Evolutionary conservation across 2,888 invertebrate genomes (phyloP).

Genomic region (Oscheius myriophilus): DNA sequence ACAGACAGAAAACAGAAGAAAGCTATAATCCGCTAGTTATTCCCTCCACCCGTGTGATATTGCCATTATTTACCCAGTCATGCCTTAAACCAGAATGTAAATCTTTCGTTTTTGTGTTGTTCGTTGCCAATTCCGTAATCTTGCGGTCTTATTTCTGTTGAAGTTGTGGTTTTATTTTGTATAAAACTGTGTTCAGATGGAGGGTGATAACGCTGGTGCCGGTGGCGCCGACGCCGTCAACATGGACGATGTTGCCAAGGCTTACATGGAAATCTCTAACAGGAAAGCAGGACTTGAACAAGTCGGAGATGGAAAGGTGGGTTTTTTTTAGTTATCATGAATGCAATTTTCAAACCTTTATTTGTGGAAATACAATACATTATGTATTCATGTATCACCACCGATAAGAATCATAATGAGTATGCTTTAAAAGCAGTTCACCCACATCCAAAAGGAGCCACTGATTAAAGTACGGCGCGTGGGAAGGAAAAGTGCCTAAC

Average conservation of each 20-base stretch:
- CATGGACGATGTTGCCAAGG: conserved; percentile 33
- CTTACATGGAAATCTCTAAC: conserved; percentile 28
- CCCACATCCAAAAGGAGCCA: too few species aligned
- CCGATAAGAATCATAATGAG: too few species aligned
- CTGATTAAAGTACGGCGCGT: too few species aligned
- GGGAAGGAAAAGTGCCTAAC: too few species aligned
- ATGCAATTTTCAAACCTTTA: neutral
- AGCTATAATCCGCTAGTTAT: too few species aligned
- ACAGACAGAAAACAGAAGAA: too few species aligned
- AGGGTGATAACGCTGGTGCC: conserved; percentile 11
- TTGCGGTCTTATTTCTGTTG: neutral
- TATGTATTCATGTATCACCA: too few species aligned
- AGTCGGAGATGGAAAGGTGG: conserved; percentile 25
- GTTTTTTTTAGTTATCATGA: neutral
- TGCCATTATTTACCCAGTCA: too few species aligned
- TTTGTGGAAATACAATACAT: too few species aligned
- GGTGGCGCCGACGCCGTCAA: conserved; percentile 15
- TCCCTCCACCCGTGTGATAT: too few species aligned
- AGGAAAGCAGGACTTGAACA: conserved; percentile 31
- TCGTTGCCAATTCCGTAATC: neutral
- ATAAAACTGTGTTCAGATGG: conserved; percentile 2
- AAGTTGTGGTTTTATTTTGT: neutral
- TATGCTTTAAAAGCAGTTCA: too few species aligned
- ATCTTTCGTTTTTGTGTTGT: neutral
- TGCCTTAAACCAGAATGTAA: neutral